phyloP scores from a whole-genome alignment of 2,888 invertebrate genomes.

The Hydrotaea diabolus region DNA sequence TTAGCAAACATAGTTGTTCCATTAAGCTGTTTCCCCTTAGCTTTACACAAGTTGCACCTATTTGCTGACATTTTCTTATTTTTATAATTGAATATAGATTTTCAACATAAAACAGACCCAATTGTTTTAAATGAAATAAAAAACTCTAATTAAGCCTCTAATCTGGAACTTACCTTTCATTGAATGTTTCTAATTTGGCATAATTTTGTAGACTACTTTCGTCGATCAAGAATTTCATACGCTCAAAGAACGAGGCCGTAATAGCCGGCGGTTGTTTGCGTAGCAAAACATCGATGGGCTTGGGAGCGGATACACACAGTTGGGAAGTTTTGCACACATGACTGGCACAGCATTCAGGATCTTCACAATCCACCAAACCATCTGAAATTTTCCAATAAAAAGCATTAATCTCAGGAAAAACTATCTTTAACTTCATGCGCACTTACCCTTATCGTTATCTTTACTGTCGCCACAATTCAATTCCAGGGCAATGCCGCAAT shows the following conservation, averaged over 20 bases:
- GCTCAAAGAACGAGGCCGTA: constrained; percentile 98
- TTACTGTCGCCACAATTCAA: constrained; percentile 95
- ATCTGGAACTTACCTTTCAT: constrained; percentile 91
- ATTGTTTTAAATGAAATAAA: constrained; percentile 48
- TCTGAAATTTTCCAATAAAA: constrained; percentile 84
- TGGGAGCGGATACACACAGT: constrained; percentile 95
- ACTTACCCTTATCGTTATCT: constrained; percentile 97
- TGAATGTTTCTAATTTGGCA: constrained; percentile 96
- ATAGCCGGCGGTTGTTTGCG: constrained; percentile 97
- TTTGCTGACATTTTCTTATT: constrained; percentile 59
- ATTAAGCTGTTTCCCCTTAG: neutral
- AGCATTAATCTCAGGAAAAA: neutral
- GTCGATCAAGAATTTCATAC: constrained; percentile 99
- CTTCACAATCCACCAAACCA: constrained; percentile 97
- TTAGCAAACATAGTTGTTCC: too few species aligned
- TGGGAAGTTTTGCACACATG: constrained; percentile 91
- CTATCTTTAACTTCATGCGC: neutral
- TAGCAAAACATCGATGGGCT: constrained; percentile 96
- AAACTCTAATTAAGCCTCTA: constrained; percentile 50
- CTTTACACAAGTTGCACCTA: constrained; percentile 56
- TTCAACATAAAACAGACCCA: constrained; percentile 56
- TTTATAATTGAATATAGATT: constrained; percentile 44
- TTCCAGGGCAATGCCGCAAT: constrained; percentile 95
- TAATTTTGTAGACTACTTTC: constrained; percentile 99
- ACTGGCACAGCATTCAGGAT: constrained; percentile 97